phyloP scores from a whole-genome alignment of 2,888 invertebrate species.

The Cataglyphis altisquamis region DNA sequence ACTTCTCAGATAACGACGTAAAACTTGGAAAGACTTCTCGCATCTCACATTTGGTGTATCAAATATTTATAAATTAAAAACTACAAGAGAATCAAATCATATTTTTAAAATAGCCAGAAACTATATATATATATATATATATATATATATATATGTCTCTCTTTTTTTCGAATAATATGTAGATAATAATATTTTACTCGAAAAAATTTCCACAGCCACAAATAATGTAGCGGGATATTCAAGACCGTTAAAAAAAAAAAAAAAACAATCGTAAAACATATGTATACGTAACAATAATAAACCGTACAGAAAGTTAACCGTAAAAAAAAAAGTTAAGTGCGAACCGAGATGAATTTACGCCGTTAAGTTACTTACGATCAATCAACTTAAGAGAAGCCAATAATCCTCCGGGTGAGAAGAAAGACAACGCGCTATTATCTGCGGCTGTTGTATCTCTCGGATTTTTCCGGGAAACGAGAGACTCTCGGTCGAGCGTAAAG shows the following conservation, averaged over 20 bases:
- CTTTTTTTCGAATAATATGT: neutral
- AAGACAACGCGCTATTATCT: constrained; percentile 9
- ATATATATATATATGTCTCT: neutral
- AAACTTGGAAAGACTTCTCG: neutral
- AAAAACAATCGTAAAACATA: neutral
- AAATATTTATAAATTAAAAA: neutral
- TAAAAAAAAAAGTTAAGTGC: neutral
- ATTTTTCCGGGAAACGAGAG: constrained; percentile 36
- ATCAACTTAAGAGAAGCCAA: neutral
- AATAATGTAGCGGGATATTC: neutral
- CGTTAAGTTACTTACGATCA: neutral
- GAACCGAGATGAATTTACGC: neutral
- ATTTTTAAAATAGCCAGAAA: neutral
- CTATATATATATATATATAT: too few relatives aligned
- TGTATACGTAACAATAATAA: neutral
- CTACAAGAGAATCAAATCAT: neutral
- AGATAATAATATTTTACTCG: constrained; percentile 12
- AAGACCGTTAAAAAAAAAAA: neutral
- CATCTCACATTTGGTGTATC: neutral
- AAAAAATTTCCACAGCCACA: neutral
- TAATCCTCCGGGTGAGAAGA: constrained; percentile 10
- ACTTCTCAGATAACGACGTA: neutral
- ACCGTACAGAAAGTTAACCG: neutral
- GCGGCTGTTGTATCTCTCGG: constrained; percentile 21
- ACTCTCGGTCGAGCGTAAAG: constrained; percentile 12